Conservation (phyloP, 2,113 vertebrate species). For the Ptilonorhynchus violaceus region DNA sequence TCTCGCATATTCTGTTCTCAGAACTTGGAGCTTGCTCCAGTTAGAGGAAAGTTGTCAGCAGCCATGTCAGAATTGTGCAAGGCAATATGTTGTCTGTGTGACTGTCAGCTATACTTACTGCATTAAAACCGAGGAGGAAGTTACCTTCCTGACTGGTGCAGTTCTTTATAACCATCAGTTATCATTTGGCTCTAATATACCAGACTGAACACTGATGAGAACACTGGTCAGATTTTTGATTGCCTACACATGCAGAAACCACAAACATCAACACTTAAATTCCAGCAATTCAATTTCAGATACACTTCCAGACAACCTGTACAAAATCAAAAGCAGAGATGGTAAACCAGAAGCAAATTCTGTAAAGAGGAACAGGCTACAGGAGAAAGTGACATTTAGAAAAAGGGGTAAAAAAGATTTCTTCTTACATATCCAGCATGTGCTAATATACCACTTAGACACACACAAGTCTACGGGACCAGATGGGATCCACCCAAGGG, state of each 20-base stretch:
- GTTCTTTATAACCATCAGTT: not conserved
- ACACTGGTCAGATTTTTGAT: not conserved
- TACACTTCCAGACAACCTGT: not conserved
- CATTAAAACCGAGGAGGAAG: not conserved
- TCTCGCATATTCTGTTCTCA: not conserved
- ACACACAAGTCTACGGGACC: not conserved
- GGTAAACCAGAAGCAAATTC: not conserved
- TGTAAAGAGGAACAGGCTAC: not conserved
- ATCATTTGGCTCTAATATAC: not conserved
- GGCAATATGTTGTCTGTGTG: not conserved
- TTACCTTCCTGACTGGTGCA: not conserved
- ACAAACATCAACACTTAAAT: not conserved
- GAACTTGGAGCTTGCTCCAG: not conserved
- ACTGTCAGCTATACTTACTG: not conserved
- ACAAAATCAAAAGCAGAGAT: not conserved
- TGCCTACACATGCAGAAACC: not conserved
- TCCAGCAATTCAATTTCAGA: not conserved
- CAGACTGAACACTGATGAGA: not conserved
- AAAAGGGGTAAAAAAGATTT: not conserved
- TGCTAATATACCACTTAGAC: not conserved
- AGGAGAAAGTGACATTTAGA: not conserved
- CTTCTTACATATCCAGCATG: not conserved
- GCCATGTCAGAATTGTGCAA: not conserved
- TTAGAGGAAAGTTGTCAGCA: not conserved
- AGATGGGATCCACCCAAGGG: not conserved